phyloP scores from a whole-genome alignment of 2,113 vertebrate species.

The Channa maculata region DNA sequence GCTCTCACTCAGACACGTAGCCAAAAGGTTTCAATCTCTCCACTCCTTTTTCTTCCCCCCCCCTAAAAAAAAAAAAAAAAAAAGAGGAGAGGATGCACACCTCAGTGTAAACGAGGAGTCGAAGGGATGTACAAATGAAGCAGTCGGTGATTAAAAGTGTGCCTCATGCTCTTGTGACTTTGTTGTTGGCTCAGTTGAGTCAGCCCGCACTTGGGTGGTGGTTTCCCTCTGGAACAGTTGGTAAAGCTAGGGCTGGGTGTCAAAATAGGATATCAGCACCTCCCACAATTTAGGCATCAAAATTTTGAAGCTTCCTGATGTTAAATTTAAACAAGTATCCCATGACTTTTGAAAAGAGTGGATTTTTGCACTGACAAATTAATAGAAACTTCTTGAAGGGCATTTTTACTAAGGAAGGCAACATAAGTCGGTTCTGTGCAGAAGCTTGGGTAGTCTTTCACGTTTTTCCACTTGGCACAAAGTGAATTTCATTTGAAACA shows the following conservation, averaged over 20 bases:
- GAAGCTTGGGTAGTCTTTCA: no score
- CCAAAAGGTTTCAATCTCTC: slow-evolving; percentile 57
- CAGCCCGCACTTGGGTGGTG: slow-evolving; percentile 34
- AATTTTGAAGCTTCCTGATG: background rate
- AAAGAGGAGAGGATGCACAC: slow-evolving; percentile 41
- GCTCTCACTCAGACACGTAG: slow-evolving; percentile 69
- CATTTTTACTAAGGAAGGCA: slow-evolving; percentile 25
- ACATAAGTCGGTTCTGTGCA: background rate
- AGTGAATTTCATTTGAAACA: no score
- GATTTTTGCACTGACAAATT: slow-evolving; percentile 40
- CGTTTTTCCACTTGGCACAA: no score
- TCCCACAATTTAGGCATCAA: background rate
- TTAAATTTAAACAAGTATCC: background rate
- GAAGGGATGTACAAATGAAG: slow-evolving; percentile 52
- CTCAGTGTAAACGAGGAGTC: slow-evolving; percentile 38
- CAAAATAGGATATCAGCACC: background rate
- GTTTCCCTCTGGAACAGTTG: slow-evolving; percentile 18
- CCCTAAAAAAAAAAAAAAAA: background rate
- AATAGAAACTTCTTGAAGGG: slow-evolving; percentile 42
- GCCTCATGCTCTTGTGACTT: slow-evolving; percentile 63
- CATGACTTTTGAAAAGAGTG: slow-evolving; percentile 10
- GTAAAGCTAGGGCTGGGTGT: slow-evolving; percentile 60
- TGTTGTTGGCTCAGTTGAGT: slow-evolving; percentile 35
- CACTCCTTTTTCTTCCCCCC: slow-evolving; percentile 31
- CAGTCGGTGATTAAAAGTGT: slow-evolving; percentile 54